Conservation (phyloP, 2,113 vertebrate species). For the Phoenicopterus ruber region DNA sequence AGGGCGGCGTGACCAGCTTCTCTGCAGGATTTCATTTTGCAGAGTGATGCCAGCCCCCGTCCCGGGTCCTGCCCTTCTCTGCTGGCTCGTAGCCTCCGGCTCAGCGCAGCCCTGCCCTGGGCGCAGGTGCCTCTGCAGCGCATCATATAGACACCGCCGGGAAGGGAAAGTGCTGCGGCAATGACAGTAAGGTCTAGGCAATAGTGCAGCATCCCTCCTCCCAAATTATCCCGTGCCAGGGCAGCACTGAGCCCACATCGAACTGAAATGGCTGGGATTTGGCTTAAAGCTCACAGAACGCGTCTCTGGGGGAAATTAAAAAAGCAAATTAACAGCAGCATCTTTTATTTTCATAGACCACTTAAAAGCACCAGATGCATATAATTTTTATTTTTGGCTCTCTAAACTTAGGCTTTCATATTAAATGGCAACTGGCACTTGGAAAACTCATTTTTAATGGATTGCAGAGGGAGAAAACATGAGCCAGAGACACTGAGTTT, state of each 20-base stretch:
- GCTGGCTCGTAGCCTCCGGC: background rate
- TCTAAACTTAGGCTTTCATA: background rate
- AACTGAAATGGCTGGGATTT: background rate
- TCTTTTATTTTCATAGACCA: background rate
- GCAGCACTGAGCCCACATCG: background rate
- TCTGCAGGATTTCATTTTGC: background rate
- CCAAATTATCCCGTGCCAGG: background rate
- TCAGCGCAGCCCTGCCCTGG: background rate
- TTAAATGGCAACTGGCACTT: background rate
- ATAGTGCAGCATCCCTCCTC: too few species aligned
- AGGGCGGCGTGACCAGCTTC: background rate
- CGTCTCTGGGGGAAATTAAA: background rate
- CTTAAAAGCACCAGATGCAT: background rate
- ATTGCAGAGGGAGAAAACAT: background rate
- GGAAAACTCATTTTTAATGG: background rate
- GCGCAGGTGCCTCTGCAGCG: background rate
- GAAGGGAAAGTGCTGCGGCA: background rate
- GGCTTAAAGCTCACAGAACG: background rate
- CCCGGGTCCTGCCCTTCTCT: background rate
- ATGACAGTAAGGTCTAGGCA: background rate
- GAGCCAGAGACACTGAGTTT: background rate
- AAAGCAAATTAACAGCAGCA: background rate
- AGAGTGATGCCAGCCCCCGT: rapidly evolving
- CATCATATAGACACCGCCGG: rapidly evolving
- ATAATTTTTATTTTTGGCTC: background rate